Evolutionary conservation across 2,113 vertebrate genomes (phyloP), one percentile per base, ranked within the genome.

Genomic region (Scomber scombrus): DNA sequence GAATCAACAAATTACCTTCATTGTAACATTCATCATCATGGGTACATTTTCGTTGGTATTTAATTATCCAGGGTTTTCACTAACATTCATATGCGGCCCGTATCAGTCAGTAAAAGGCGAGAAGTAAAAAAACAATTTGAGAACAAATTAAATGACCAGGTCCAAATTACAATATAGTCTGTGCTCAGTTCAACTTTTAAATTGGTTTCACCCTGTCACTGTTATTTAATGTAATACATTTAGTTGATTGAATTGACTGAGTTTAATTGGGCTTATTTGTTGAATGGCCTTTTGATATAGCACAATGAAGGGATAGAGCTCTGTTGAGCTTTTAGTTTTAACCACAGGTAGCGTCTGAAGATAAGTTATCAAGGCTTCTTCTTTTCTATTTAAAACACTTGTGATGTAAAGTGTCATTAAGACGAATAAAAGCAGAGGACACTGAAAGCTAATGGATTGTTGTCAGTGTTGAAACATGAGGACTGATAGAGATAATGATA

Each of bases 391-490:
- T 49, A 43, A 15, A n/a, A 31, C 21, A 49, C 71, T 75, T 69
- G 34, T 75, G 65, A 75, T 78, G 34, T 75, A 50, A 65, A 54
- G 29, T 47, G 51, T 86, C 68, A 80, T 85, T 77, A 79, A 26
- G 52, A 45, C 21, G 23, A 85, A 81, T 49, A 71, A 47, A 61
- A 70, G 79, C 56, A 54, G 64, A 77, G 86, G 68, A 90, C 76
- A 83, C 10, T 69, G 60, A 67, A 62, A 74, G 62, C 75, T 82
- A 88, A 90, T 85, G 75, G 81, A 58, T 80, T 74, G 75, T 75
- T 78, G 80, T 88, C 80, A 61, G 67, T 84, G 75, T 62, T 76
- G 64, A 80, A 78, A 88, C 60, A 29, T 45, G 34, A 76, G 31
- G 60, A 55, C 63, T 71, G 56, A 81, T 69, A 11, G 52, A 70